These are phyloP conservation scores for Rotaria macrura DNA, from an alignment of 2,888 invertebrate species.

Conservation along the genomic window DNA sequence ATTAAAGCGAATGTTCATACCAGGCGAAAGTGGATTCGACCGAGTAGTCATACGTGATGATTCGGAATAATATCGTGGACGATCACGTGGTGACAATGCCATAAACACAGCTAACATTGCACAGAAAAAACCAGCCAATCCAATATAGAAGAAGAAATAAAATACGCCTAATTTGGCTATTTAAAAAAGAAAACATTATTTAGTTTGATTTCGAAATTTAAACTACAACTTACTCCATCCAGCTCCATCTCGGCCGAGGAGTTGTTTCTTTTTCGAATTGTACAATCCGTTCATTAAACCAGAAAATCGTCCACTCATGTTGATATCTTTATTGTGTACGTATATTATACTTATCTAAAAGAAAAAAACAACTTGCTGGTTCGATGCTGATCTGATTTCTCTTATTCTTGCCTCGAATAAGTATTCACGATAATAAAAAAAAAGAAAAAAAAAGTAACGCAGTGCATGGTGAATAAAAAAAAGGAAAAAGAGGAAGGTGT, in stretches of 20 bases:
- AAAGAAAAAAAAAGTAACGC: neutral
- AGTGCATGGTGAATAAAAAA: neutral
- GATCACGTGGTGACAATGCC: slow-evolving; percentile 71
- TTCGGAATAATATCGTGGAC: slow-evolving; percentile 60
- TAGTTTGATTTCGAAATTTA: neutral
- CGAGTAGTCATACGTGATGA: neutral
- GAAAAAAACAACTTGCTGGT: neutral
- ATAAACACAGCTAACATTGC: slow-evolving; percentile 83
- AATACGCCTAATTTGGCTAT: slow-evolving; percentile 61
- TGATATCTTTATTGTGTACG: neutral
- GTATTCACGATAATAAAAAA: neutral
- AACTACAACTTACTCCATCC: slow-evolving; percentile 19
- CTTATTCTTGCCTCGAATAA: neutral
- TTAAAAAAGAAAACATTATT: neutral
- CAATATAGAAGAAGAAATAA: slow-evolving; percentile 83
- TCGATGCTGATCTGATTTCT: neutral
- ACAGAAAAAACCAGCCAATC: slow-evolving; percentile 79
- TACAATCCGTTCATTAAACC: neutral
- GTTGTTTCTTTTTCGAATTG: neutral
- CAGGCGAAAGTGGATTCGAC: neutral
- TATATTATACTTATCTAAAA: neutral
- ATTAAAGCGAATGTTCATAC: neutral
- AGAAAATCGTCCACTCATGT: neutral
- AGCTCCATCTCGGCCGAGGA: slow-evolving; percentile 28
- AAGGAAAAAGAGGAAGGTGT: neutral